Evolutionary conservation across 1,140 invertebrate genomes (phyloP).

Genomic region (Cardiocondyla obscurior): DNA sequence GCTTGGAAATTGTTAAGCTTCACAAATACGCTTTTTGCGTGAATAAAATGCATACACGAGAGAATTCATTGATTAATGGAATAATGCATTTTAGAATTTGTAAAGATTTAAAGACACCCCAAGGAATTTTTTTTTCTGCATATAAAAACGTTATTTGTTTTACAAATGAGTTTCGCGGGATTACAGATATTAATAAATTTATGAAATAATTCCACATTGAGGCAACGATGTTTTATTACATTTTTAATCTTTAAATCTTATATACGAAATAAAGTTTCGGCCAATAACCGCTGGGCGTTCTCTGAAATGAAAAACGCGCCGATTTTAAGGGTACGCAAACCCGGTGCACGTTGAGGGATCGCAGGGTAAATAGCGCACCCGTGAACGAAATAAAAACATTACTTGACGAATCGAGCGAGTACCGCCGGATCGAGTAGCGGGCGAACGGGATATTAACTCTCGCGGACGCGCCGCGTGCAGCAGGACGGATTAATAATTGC

Average conservation of each 20-base stretch:
- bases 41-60: background rate
- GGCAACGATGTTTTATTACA: background rate
- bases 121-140: background rate
- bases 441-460: slow-evolving; percentile 26
- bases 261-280: background rate
- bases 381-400: slow-evolving; percentile 48
- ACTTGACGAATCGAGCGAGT: slow-evolving; percentile 11
- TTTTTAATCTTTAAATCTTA: background rate
- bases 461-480: background rate
- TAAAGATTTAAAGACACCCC: background rate
- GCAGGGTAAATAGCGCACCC: slow-evolving; percentile 20
- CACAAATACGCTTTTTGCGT: background rate
- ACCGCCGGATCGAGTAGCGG: background rate
- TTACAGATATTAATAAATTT: background rate
- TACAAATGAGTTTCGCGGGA: background rate
- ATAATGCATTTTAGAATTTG: background rate
- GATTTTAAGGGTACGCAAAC: background rate
- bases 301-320: background rate
- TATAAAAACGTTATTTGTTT: background rate
- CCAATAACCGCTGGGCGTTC: background rate
- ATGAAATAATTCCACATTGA: background rate
- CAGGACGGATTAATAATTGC: slow-evolving; percentile 45
- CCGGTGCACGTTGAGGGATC: background rate
- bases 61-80: slow-evolving; percentile 19
- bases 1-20: slow-evolving; percentile 4